Base-by-base conservation (phyloP, 2,888 invertebrate genomes). In the Steinernema carpocapsae region DNA sequence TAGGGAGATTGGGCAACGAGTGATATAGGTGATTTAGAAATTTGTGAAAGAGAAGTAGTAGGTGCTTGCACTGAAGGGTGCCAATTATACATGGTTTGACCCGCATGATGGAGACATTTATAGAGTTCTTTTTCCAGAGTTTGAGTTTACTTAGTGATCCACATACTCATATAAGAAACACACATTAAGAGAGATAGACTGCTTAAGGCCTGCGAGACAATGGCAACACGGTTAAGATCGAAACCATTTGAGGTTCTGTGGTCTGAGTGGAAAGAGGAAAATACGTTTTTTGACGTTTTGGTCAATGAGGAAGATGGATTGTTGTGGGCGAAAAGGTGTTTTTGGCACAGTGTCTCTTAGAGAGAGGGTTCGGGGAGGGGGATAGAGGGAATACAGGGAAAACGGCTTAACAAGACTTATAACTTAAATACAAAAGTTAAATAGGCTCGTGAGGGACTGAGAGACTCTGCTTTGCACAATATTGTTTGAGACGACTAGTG, bases 51-150 rank as follows among this genome's bases (percentile, higher is more conserved):
- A 64, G 32, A 52, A 52, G 52, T 64, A 64, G 64, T 64, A 64
- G 32, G 29, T 32, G 64, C 48, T 64, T 64, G 26, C 17, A 64
- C 29, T 64, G 24, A 4, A 64, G 17, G 64, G 32, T 37, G 64
- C 64, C 64, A 64, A 64, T 29, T 64, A 64, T 64, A 64, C 64
- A 64, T 64, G 29, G 29, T 22, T 64, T 17, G 64, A 64, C 64
- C 64, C 64, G 64, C 64, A 64, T 64, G 32, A 64, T n/a, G 32
- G 64, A 64, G 37, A 64, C 52, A 64, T 32, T 48, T 64, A 64
- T 64, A 64, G 64, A 64, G 64, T 64, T 64, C 37, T 64, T 29
- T 64, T 64, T 64, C 64, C 64, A 64, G 64, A 64, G 64, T 64
- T 56, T 32, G 64, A 64, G 29, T 32, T 17, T 64, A 64, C 52